Base-by-base conservation (phyloP, 2,113 vertebrate species). In the Penelope pileata region DNA sequence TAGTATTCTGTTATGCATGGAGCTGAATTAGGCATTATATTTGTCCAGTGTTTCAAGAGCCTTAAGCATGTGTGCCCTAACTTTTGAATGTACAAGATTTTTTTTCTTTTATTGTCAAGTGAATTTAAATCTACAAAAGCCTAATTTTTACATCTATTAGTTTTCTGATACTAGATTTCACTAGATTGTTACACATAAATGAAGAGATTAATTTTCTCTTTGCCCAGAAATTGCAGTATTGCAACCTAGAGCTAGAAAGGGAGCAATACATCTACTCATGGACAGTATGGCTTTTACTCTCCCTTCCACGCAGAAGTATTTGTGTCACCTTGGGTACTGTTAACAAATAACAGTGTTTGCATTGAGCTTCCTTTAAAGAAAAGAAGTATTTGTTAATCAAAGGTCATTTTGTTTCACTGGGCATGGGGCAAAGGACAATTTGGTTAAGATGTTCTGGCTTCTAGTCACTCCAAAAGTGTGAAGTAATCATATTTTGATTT, bases 41-140 rank as follows among this genome's bases (percentile, higher is more conserved):
- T 96, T 93, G 97, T 97, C 93, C 91, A 87, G 95, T 97, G 97
- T 97, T 97, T 96, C 91, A 98, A 94, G 94, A 98, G 94, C 97
- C 96, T 97, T 98, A 98, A 97, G 98, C 98, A 98, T 98, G 97
- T 97, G 96, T 96, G 82, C 93, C 95, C 95, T 97, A 96, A 94
- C 96, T 98, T 97, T 78, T 97, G 96, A 98, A 98, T 98, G 97
- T 98, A 97, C 74, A 93, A 96, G 83, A 47, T 48, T 62, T 77
- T 77, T 91, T 92, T 87, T 51, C 21, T 81, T 93, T 90, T 96
- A 86, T 78, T 79, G 80, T 91, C 79, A 92, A 91, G 79, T 95
- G 59, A 96, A 92, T 90, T 92, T 78, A 78, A 91, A 91, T 96
- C 67, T 91, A 85, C 15, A 83, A 78, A 88, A 90, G 43, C 47